Percentiles rank a stretch among this genome's conserved stretches.
Conservation (phyloP, 2,113 vertebrate genomes). For the Gnathochromis pfefferi region DNA sequence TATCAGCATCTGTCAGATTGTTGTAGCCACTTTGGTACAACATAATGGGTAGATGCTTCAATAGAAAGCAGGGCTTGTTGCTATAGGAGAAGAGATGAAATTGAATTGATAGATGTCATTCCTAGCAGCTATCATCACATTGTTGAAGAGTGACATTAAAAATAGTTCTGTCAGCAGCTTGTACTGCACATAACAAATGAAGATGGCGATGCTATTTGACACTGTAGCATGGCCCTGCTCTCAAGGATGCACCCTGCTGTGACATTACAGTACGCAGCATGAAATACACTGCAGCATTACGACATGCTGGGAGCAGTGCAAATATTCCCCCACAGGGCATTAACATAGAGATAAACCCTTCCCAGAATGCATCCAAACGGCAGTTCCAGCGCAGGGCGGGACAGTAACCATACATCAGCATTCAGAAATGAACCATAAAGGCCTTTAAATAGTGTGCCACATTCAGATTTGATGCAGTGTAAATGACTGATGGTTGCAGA, state of each 20-base stretch:
- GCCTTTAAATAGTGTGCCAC: neutral
- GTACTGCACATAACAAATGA: neutral
- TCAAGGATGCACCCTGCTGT: neutral
- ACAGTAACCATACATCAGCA: neutral
- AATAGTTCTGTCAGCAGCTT: conserved; percentile 5
- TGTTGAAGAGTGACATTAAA: neutral
- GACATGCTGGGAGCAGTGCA: neutral
- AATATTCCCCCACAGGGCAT: conserved; percentile 19
- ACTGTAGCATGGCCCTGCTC: neutral
- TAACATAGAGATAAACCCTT: conserved; percentile 25
- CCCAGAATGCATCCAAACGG: neutral
- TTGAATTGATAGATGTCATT: neutral
- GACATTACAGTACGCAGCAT: conserved; percentile 24
- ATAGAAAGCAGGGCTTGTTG: neutral
- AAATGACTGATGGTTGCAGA: neutral
- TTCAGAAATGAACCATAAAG: neutral
- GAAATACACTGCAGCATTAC: conserved; percentile 17
- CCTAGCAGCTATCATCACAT: neutral
- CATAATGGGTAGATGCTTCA: neutral
- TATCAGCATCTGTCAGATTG: neutral
- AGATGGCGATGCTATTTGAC: neutral
- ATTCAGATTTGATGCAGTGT: neutral
- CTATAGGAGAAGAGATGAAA: neutral
- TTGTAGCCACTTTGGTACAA: neutral
- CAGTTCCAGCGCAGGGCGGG: neutral